Evolutionary conservation across 2,888 invertebrate genomes (phyloP).

Genomic region (Sesia bembeciformis): DNA sequence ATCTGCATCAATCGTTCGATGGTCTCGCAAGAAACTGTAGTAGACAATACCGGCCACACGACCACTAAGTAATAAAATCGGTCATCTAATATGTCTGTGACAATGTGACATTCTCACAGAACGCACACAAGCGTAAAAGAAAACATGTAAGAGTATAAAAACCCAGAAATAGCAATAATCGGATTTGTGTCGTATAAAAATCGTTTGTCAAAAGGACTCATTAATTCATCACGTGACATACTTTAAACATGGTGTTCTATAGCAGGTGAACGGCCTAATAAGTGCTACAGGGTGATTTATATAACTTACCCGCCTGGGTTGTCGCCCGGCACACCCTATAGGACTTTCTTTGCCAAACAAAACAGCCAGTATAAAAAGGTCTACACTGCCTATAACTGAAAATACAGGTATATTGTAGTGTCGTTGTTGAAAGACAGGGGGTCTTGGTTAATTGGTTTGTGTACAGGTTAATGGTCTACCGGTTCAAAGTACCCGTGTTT

Average conservation of each 20-base stretch:
- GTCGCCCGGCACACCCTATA: conserved; percentile 21
- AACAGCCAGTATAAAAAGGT: conserved; percentile 28
- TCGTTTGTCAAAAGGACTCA: too few relatives aligned
- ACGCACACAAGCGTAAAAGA: too few relatives aligned
- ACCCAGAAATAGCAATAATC: too few relatives aligned
- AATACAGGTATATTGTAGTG: conserved; percentile 12
- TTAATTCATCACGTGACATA: too few relatives aligned
- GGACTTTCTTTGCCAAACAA: conserved; percentile 19
- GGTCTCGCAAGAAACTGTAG: too few relatives aligned
- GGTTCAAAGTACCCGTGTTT: conserved; percentile 16
- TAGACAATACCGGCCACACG: too few relatives aligned
- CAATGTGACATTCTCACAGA: too few relatives aligned
- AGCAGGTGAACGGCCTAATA: conserved; percentile 47
- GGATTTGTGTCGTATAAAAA: too few relatives aligned
- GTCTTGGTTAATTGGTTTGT: conserved; percentile 32
- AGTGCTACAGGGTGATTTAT: conserved; percentile 47
- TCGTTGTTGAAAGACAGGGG: conserved; percentile 10
- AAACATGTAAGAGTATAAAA: too few relatives aligned
- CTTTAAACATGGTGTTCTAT: conserved; percentile 12
- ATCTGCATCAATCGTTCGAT: too few relatives aligned
- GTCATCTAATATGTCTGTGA: too few relatives aligned
- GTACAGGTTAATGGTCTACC: conserved; percentile 31
- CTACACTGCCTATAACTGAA: conserved; percentile 11
- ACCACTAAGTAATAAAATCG: too few relatives aligned
- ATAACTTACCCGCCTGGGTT: conserved; percentile 31